These are phyloP conservation scores for Scolanthus callimorphus DNA, from an alignment of 92 coral and sea anemone genomes.

Conservation along the genomic window DNA sequence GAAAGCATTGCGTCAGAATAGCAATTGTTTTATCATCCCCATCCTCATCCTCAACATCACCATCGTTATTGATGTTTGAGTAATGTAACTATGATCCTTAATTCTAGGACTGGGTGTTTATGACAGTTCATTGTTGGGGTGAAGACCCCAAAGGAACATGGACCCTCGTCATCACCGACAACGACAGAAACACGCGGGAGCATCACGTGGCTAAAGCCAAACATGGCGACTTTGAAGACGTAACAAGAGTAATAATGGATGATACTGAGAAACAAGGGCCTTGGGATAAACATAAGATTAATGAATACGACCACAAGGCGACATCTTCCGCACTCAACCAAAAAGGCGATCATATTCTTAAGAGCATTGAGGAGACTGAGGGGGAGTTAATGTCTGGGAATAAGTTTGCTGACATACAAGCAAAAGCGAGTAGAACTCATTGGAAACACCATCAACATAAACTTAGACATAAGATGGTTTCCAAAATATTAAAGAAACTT, in stretches of 20 bases:
- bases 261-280: conserved; percentile 45
- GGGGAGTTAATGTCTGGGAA: conserved; percentile 56
- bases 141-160: conserved; percentile 80
- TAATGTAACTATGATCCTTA: neutral
- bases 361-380: conserved; percentile 62
- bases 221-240: conserved; percentile 81
- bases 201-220: conserved; percentile 60
- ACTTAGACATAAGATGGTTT: neutral
- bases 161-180: conserved; percentile 76
- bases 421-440: neutral
- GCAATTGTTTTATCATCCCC: too few relatives aligned
- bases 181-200: conserved; percentile 76
- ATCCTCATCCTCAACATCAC: too few relatives aligned
- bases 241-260: conserved; percentile 65
- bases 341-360: conserved; percentile 41
- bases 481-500: neutral
- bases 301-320: conserved; percentile 15
- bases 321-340: conserved; percentile 4
- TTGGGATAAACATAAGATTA: conserved; percentile 17
- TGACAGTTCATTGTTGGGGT: conserved; percentile 91
- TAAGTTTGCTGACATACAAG: conserved; percentile 27
- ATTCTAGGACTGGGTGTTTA: conserved; percentile 76
- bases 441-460: neutral
- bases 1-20: too few relatives aligned
- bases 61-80: too few relatives aligned